These are phyloP conservation scores for Gortyna flavago DNA, from an alignment of 2,888 invertebrate species.

Conservation along the genomic window DNA sequence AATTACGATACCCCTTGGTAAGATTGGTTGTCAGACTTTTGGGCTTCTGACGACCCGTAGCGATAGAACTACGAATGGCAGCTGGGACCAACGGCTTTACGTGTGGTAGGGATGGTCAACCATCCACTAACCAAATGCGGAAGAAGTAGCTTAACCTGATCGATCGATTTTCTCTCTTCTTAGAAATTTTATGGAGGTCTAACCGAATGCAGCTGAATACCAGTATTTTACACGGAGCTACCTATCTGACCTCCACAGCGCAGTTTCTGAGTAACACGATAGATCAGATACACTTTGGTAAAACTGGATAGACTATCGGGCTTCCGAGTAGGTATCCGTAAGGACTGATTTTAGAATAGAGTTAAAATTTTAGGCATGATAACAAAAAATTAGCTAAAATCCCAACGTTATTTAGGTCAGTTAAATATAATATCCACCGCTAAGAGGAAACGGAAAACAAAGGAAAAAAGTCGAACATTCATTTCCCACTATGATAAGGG, in stretches of 20 bases:
- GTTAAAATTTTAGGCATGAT: neutral
- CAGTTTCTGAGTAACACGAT: too few species aligned
- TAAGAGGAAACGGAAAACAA: constrained; percentile 28
- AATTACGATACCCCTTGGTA: too few species aligned
- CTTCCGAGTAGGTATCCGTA: neutral
- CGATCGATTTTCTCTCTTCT: too few species aligned
- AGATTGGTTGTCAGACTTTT: too few species aligned
- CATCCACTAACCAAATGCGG: too few species aligned
- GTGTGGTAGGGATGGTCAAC: too few species aligned
- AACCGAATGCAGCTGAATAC: neutral
- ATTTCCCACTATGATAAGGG: constrained; percentile 41
- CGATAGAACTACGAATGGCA: too few species aligned
- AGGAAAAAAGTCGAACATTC: constrained; percentile 34
- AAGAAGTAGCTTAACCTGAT: too few species aligned
- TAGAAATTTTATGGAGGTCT: too few species aligned
- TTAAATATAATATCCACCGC: constrained; percentile 31
- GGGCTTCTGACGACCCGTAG: too few species aligned
- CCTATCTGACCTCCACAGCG: neutral
- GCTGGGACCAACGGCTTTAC: too few species aligned
- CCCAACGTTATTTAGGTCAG: constrained; percentile 31
- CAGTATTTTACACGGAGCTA: neutral
- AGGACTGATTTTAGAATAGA: neutral
- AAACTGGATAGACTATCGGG: neutral
- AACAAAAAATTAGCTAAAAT: constrained; percentile 14
- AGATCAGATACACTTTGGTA: too few species aligned